Evolutionary conservation across 2,113 vertebrate genomes (phyloP), one percentile per base, ranked within the genome.

Genomic region (Otocyon megalotis): DNA sequence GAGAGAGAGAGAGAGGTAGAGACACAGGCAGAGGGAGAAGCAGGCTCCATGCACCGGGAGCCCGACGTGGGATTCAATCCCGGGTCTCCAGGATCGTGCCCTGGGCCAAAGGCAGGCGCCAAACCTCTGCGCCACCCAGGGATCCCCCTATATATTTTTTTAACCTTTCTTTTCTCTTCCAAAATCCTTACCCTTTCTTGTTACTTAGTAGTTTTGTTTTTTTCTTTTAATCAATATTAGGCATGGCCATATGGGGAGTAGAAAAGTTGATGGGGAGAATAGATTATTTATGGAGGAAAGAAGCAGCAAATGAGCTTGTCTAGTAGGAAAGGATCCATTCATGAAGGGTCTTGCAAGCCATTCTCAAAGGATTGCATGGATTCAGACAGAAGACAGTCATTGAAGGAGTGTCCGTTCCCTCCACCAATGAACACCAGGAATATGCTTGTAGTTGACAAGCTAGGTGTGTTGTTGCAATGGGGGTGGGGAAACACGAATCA

Each of bases 401-500:
- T 58, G 48, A 82, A 58, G 11, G 0, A 16, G 0, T 84, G 11
- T 19, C 13, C 22, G 0, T 54, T 30, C 58, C 5, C 30, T 92
- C 9, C 2, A 79, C 4, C 30, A 79, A 83, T 84, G 32, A 50
- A 19, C 2, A 28, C 1, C 28, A 37, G 24, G 32, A 37, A 37
- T 26, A 60, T 1, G 88, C 1, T 1, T 54, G 0, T 10, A 43
- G 22, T 43, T 69, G 13, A 77, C 20, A 93, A 81, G 26, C 6
- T 14, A 4, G 2, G 22, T 77, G 63, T 50, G 14, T 63, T 87
- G 53, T 20, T 77, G 2, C 10, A 67, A 0, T 60, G 24, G 37
- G 4, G 15, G 3, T 22, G 6, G 22, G 13, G 11, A 4, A 4
- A 13, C 12, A 85, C 1, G 50, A 10, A 32, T 0, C 19, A 22